Conservation (phyloP, 2,113 vertebrate genomes). For the Columba janthina region DNA sequence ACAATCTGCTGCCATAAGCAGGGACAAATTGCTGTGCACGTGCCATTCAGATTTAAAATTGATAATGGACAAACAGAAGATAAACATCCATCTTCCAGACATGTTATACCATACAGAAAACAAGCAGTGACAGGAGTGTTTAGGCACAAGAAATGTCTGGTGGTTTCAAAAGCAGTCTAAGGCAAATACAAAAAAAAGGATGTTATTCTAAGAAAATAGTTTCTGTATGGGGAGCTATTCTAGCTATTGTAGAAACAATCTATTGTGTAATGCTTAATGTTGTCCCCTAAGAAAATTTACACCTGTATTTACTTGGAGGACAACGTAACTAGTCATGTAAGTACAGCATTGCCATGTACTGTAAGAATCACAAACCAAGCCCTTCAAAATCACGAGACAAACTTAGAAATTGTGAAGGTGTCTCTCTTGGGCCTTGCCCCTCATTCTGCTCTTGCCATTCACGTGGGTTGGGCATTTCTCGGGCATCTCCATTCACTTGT, state of each 20-base stretch:
- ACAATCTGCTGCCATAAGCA: background rate
- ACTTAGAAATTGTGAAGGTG: background rate
- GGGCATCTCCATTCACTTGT: background rate
- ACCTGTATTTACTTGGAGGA: background rate
- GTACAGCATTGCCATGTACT: background rate
- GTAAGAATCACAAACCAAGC: background rate
- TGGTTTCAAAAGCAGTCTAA: background rate
- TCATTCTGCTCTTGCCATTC: background rate
- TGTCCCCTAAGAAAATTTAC: background rate
- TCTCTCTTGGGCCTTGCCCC: background rate
- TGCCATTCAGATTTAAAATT: constrained; percentile 19
- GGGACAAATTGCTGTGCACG: background rate
- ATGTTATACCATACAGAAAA: background rate
- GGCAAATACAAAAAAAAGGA: background rate
- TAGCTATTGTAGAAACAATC: background rate
- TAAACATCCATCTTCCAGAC: constrained; percentile 14
- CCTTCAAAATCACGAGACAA: background rate
- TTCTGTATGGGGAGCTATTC: background rate
- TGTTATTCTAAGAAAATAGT: background rate
- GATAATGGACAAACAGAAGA: constrained; percentile 31
- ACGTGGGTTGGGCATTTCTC: background rate
- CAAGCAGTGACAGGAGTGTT: background rate
- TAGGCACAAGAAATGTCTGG: background rate
- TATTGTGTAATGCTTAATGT: background rate
- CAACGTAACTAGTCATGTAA: background rate